phyloP scores from a whole-genome alignment of 2,113 vertebrate species.

The Centropristis striata region DNA sequence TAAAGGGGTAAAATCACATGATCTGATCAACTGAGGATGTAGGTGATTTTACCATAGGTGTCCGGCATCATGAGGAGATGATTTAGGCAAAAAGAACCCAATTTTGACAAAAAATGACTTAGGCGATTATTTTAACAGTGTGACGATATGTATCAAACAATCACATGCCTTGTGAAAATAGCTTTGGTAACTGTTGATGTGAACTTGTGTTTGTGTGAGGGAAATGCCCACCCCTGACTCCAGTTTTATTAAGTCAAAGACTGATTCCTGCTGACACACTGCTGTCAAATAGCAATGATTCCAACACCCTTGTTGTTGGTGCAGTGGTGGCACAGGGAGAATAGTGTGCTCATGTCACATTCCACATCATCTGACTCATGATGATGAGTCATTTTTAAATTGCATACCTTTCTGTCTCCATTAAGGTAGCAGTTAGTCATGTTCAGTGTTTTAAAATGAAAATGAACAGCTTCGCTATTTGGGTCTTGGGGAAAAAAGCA shows the following conservation, averaged over 20 bases:
- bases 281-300: conserved; percentile 4
- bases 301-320: neutral
- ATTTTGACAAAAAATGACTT: too few relatives aligned
- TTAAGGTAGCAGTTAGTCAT: neutral
- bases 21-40: too few relatives aligned
- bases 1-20: too few relatives aligned
- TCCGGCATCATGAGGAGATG: too few relatives aligned
- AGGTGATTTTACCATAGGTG: too few relatives aligned
- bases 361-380: conserved; percentile 1
- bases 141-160: too few relatives aligned
- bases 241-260: neutral
- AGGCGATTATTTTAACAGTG: too few relatives aligned
- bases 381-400: neutral
- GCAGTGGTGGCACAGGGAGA: neutral
- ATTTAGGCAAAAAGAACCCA: too few relatives aligned
- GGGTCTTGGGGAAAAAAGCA: neutral
- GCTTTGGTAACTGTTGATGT: neutral
- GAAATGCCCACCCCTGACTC: neutral
- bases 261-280: conserved; percentile 7
- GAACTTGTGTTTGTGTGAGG: neutral
- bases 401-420: neutral
- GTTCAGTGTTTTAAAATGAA: neutral
- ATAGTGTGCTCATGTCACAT: conserved; percentile 23
- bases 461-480: neutral
- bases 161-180: too few relatives aligned